Conservation (phyloP, 1,140 invertebrate species). For the Drosophila setifemur region DNA sequence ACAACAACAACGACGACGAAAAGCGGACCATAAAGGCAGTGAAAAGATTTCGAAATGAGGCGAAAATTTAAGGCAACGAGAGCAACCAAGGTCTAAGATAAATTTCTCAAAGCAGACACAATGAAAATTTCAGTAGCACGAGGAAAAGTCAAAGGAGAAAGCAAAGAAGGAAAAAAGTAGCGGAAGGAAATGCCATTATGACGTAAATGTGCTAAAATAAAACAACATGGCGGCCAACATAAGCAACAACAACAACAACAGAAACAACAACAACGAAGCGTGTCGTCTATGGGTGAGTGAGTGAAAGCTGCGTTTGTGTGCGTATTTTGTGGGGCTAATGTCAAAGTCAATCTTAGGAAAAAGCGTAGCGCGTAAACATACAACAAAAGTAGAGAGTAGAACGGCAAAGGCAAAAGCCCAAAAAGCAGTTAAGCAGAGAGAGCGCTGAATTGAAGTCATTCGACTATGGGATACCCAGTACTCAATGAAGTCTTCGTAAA, state of each 20-base stretch:
- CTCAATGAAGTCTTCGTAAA: too few species aligned
- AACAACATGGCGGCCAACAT: constrained; percentile 77
- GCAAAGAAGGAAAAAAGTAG: constrained; percentile 48
- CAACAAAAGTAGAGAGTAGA: constrained; percentile 60
- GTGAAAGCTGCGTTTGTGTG: constrained; percentile 22
- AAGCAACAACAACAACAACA: constrained; percentile 57
- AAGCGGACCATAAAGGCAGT: constrained; percentile 47
- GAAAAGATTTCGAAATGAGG: constrained; percentile 42
- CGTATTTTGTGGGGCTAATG: constrained; percentile 72
- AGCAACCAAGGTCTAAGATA: constrained; percentile 49
- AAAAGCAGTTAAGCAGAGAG: constrained; percentile 32
- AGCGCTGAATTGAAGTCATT: neutral
- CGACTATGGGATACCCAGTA: constrained; percentile 5
- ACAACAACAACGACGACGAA: constrained; percentile 37
- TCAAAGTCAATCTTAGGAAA: constrained; percentile 81
- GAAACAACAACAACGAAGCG: constrained; percentile 61
- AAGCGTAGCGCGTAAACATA: constrained; percentile 80
- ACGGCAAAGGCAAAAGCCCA: constrained; percentile 34
- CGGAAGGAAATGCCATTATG: constrained; percentile 81
- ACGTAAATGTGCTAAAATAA: constrained; percentile 81
- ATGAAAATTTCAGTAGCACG: constrained; percentile 63
- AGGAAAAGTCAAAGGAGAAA: constrained; percentile 65
- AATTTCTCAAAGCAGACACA: constrained; percentile 71
- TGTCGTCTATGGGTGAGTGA: constrained; percentile 49
- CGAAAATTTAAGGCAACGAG: constrained; percentile 61